Conservation (phyloP, 2,888 invertebrate genomes). For the Pristionchus mayeri region DNA sequence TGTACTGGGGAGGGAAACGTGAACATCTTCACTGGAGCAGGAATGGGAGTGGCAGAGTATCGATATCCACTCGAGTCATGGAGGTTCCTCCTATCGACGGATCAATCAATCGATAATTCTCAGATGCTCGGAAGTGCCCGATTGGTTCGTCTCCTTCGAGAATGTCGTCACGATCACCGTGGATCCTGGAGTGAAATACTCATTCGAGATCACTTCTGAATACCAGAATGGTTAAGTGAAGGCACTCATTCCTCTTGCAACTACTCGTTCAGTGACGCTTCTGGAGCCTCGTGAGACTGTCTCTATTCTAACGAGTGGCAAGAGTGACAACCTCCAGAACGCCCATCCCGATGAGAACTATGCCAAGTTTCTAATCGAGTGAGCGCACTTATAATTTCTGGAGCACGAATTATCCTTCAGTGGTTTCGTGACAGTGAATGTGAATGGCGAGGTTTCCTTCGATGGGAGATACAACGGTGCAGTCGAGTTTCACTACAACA, state of each 20-base stretch:
- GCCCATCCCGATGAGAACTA: not conserved
- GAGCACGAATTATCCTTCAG: not conserved
- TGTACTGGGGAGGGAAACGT: not conserved
- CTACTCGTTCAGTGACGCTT: not conserved
- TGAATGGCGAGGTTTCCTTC: not conserved
- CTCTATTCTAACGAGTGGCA: slow-evolving; percentile 13
- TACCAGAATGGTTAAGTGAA: not conserved
- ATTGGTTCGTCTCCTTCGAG: slow-evolving; percentile 31
- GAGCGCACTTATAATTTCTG: not conserved
- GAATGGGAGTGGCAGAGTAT: not conserved
- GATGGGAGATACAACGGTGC: not conserved
- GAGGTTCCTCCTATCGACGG: not conserved
- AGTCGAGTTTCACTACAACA: not conserved
- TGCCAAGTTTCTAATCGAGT: not conserved
- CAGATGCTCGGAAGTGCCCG: not conserved
- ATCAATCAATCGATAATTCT: not conserved
- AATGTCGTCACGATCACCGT: not conserved
- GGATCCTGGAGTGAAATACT: slow-evolving; percentile 18
- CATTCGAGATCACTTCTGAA: not conserved
- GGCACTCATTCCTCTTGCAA: not conserved
- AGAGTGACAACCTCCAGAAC: slow-evolving; percentile 15
- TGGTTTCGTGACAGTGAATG: not conserved
- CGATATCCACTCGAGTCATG: not conserved
- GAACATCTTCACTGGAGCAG: not conserved
- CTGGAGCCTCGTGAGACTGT: not conserved